These are phyloP conservation scores for Myiotriccus ornatus DNA, from an alignment of 2,797 vertebrate species.

Conservation along the genomic window DNA sequence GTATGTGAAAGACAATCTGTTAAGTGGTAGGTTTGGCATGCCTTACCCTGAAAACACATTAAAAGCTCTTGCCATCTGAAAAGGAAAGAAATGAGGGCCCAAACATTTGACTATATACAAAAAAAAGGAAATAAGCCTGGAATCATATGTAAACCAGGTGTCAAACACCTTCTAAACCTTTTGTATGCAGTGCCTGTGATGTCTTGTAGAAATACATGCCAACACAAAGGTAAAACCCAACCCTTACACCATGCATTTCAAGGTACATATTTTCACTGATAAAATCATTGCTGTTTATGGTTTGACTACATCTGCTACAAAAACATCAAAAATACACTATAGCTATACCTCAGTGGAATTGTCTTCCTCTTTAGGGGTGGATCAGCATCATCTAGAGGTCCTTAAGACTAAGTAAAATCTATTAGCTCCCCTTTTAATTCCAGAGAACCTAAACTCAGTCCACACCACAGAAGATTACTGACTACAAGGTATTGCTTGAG, in stretches of 20 bases:
- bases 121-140: not conserved
- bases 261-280: not conserved
- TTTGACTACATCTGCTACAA: not conserved
- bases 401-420: not conserved
- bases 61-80: slow-evolving; percentile 24
- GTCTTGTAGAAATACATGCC: not conserved
- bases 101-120: not conserved
- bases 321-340: not conserved
- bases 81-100: not conserved
- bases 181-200: not conserved
- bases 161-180: not conserved
- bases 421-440: not conserved
- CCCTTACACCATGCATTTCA: not conserved
- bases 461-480: not conserved
- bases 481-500: not conserved
- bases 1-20: slow-evolving; percentile 9
- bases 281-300: not conserved
- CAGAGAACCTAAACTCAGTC: not conserved
- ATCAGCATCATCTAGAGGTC: not conserved
- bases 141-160: not conserved
- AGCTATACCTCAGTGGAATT: not conserved
- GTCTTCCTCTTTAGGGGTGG: not conserved
- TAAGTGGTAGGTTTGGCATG: not conserved
- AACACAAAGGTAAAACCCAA: not conserved
- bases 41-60: slow-evolving; percentile 5